phyloP scores from a whole-genome alignment of 2,888 invertebrate genomes.

The Cheiracanthium punctorium region DNA sequence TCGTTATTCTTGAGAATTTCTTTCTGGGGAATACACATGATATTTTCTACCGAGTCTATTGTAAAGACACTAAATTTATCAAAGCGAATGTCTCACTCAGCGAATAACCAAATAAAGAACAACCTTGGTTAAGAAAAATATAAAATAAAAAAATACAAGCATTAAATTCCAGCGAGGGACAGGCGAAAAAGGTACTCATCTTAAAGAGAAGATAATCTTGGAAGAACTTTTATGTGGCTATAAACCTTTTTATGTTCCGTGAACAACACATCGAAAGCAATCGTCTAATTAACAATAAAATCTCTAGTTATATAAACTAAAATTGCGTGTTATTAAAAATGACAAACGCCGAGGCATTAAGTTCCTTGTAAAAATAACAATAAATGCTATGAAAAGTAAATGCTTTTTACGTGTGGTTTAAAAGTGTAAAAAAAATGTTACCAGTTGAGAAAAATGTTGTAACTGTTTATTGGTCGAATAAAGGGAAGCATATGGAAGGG shows the following conservation, averaged over 20 bases:
- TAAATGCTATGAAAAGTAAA: too few species aligned
- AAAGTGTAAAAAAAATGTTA: too few species aligned
- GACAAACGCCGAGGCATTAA: neutral
- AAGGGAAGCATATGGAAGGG: too few species aligned
- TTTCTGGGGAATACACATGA: too few species aligned
- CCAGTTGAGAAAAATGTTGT: too few species aligned
- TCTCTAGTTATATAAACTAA: conserved; percentile 5
- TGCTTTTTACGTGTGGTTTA: too few species aligned
- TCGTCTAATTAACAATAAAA: conserved; percentile 54
- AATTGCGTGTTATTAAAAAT: neutral
- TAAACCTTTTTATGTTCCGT: conserved; percentile 43
- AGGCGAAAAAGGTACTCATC: neutral
- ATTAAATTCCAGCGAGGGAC: neutral
- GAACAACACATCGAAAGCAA: conserved; percentile 25
- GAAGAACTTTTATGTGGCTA: conserved; percentile 28
- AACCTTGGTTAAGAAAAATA: neutral
- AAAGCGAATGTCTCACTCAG: neutral
- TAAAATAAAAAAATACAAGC: neutral
- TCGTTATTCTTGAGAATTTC: too few species aligned
- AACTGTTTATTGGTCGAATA: too few species aligned
- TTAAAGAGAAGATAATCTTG: conserved; percentile 45
- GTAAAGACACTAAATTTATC: neutral
- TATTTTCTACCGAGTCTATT: neutral
- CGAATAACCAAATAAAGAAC: neutral
- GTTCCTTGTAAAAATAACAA: neutral